Evolutionary conservation across 2,888 invertebrate species (phyloP), one percentile per base, ranked within the genome.

Genomic region (Oligia latruncula): DNA sequence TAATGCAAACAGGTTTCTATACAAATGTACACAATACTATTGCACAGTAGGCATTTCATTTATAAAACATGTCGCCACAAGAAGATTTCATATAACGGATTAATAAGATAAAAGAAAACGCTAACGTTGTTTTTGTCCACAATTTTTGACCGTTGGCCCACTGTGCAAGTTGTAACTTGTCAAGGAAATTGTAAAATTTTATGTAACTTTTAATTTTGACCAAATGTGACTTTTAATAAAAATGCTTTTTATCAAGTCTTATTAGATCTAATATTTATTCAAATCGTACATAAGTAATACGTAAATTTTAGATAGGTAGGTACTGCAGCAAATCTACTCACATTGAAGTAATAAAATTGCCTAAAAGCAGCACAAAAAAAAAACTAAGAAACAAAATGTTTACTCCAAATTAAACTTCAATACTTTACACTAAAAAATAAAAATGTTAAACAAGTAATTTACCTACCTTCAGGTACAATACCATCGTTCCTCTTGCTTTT

Each of bases 381-480:
- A 60, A 55, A 29, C 9, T 15, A 58, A 9, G 15, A 46, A 64
- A 55, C 1, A 64, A 40, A 35, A 52, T 23, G 6, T 40, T 13
- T 46, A 71, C 13, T 43, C 15, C 9, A 64, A 72, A 29, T 23
- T 20, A 35, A 71, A 81, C 40, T 66, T 65, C 15, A 60, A 60
- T 49, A 49, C 46, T 40, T 35, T 9, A 64, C 43, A 43, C 23
- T 55, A 5, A 46, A 72, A 70, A 55, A 13, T 55, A 5, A 46
- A 72, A 70, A 55, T 15, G 40, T 52, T 20, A 68, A 74, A 60
- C 35, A 74, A 64, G 23, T 73, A 6, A 83, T 83, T 92, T 95
- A 97, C 97, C 95, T 96, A 97, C 97, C 97, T 96, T 96, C 92
- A 93, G 90, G 85, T 94, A 94, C 93, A 93, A 95, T 96, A 95